A percentile compares a stretch with the other conserved stretches of the same genome.
Conservation (phyloP, 2,113 vertebrate genomes). For the Phasianus colchicus region DNA sequence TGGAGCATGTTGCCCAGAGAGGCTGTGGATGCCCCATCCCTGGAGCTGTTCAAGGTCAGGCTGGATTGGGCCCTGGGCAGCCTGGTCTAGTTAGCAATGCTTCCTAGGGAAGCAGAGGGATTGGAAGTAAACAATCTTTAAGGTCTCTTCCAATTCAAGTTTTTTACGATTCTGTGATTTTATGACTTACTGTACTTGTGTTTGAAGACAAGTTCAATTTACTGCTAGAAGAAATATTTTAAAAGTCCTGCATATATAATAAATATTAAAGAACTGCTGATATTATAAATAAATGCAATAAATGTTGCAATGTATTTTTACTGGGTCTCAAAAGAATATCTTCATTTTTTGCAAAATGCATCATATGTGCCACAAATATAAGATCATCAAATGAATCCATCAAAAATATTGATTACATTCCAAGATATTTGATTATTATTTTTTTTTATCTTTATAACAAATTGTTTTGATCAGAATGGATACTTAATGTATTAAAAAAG, state of each 20-base stretch:
- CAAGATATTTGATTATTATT: background rate
- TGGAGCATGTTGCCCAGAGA: no score
- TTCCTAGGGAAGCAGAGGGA: no score
- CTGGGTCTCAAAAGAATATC: background rate
- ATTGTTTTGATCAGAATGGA: background rate
- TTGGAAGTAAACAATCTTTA: no score
- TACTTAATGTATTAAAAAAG: background rate
- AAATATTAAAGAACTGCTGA: background rate
- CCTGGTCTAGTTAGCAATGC: no score
- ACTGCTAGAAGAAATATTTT: background rate
- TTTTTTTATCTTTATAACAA: background rate
- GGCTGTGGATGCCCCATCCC: no score
- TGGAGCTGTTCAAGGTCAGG: no score
- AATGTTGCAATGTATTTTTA: background rate
- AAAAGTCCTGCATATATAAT: background rate
- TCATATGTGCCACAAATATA: background rate
- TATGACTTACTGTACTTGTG: background rate
- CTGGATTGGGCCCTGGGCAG: no score
- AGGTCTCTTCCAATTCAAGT: no score
- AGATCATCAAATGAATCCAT: background rate
- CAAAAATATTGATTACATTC: background rate
- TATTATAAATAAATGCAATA: background rate
- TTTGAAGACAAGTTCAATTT: background rate
- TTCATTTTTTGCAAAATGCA: background rate
- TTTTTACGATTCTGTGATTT: no score